Percentiles rank a stretch among this genome's conserved stretches.
phyloP scores from a whole-genome alignment of 2,888 invertebrate genomes.

The Stenichneumon culpator region DNA sequence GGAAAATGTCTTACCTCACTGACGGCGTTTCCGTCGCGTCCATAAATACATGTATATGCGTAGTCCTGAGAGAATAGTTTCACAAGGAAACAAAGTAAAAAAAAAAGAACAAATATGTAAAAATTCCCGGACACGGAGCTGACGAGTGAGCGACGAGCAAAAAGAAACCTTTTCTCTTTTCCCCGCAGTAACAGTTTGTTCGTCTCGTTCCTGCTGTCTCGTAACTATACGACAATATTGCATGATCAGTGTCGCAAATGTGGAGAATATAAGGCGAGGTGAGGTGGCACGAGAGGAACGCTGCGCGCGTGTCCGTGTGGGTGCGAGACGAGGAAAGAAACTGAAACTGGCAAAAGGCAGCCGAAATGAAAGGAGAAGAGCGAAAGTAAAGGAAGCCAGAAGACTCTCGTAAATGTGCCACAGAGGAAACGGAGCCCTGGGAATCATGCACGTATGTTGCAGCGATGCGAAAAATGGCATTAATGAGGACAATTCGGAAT shows the following conservation, averaged over 20 bases:
- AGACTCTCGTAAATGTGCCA: constrained; percentile 46
- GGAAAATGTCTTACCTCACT: neutral
- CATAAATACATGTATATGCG: constrained; percentile 8
- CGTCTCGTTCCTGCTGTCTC: neutral
- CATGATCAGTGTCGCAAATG: constrained; percentile 46
- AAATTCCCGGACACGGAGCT: constrained; percentile 5
- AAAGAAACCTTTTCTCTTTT: neutral
- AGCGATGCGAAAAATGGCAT: too few relatives aligned
- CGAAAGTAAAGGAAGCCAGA: constrained; percentile 34
- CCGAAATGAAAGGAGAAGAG: constrained; percentile 19
- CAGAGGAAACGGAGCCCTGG: constrained; percentile 52
- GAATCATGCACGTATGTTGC: constrained; percentile 46
- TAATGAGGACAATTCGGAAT: too few relatives aligned
- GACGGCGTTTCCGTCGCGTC: constrained; percentile 3
- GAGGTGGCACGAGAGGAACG: neutral
- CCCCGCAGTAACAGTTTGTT: neutral
- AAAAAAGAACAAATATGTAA: neutral
- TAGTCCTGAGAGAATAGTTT: neutral
- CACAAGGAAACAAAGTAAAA: neutral
- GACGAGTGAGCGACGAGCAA: constrained; percentile 1
- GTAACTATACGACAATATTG: constrained; percentile 58
- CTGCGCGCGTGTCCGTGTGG: neutral
- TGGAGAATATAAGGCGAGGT: constrained; percentile 14
- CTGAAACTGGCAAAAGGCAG: neutral
- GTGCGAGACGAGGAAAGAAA: constrained; percentile 12